Conservation (phyloP, 2,888 invertebrate species). For the Hyposoter didymator region DNA sequence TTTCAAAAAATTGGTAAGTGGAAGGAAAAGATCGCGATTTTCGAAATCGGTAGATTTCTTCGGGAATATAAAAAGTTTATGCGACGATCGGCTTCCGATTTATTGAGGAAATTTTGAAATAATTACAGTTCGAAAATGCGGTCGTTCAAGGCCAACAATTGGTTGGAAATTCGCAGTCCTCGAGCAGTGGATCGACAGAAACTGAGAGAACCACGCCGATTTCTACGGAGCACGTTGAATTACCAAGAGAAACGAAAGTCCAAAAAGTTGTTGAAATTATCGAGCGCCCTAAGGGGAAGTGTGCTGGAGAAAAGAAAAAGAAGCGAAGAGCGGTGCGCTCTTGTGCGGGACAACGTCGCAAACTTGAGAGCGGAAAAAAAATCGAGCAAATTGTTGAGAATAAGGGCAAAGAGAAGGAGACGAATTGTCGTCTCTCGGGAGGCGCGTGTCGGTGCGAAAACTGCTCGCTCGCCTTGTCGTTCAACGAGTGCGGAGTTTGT, state of each 20-base stretch:
- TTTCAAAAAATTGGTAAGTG: constrained; percentile 53
- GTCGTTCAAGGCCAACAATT: constrained; percentile 27
- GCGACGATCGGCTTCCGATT: too few relatives aligned
- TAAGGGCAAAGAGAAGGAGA: not conserved
- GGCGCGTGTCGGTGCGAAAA: constrained; percentile 72
- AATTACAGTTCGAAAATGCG: constrained; percentile 36
- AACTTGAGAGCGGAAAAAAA: not conserved
- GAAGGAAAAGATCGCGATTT: not conserved
- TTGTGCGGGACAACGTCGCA: not conserved
- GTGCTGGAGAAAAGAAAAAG: not conserved
- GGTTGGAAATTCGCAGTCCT: not conserved
- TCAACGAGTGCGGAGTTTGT: constrained; percentile 76
- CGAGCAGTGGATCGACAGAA: not conserved
- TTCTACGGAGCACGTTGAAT: constrained; percentile 15
- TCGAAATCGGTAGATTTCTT: not conserved
- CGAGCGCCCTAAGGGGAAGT: not conserved
- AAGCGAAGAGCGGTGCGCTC: not conserved
- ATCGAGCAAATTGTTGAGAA: not conserved
- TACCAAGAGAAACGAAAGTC: constrained; percentile 8
- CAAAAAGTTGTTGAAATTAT: not conserved
- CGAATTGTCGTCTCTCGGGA: constrained; percentile 15
- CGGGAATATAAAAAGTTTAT: not conserved
- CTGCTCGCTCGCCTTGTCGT: constrained; percentile 68
- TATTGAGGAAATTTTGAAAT: constrained; percentile 19
- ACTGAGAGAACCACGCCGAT: not conserved